phyloP scores from a whole-genome alignment of 2,113 vertebrate genomes.

The Dicaeum eximium region DNA sequence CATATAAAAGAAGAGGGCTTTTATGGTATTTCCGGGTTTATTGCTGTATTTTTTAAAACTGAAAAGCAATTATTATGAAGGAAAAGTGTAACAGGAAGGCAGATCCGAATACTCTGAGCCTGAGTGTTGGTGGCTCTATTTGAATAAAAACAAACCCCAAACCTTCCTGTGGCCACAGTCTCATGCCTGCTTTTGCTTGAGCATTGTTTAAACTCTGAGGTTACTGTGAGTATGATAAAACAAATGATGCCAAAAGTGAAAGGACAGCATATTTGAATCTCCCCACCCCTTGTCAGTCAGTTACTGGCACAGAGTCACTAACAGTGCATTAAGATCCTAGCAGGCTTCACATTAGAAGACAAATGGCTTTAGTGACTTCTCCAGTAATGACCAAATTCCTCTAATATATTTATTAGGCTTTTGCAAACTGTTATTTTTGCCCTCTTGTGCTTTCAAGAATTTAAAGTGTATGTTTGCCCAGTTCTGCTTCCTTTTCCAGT shows the following conservation, averaged over 20 bases:
- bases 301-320: background rate
- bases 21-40: conserved; percentile 49
- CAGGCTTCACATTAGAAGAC: background rate
- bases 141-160: conserved; percentile 33
- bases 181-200: background rate
- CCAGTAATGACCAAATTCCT: background rate
- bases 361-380: background rate
- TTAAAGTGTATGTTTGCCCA: background rate
- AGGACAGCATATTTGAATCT: background rate
- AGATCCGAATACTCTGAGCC: background rate
- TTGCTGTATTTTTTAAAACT: background rate
- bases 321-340: background rate
- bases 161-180: conserved; percentile 18
- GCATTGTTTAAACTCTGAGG: background rate
- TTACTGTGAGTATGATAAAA: background rate
- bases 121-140: background rate
- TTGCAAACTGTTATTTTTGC: background rate
- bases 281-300: background rate
- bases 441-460: background rate
- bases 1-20: background rate
- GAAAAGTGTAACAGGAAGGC: conserved; percentile 55
- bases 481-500: background rate
- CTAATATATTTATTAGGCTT: background rate
- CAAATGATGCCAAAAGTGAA: background rate
- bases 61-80: background rate